phyloP scores from a whole-genome alignment of 2,113 vertebrate genomes.

The Cyprinodon brontotheroides region DNA sequence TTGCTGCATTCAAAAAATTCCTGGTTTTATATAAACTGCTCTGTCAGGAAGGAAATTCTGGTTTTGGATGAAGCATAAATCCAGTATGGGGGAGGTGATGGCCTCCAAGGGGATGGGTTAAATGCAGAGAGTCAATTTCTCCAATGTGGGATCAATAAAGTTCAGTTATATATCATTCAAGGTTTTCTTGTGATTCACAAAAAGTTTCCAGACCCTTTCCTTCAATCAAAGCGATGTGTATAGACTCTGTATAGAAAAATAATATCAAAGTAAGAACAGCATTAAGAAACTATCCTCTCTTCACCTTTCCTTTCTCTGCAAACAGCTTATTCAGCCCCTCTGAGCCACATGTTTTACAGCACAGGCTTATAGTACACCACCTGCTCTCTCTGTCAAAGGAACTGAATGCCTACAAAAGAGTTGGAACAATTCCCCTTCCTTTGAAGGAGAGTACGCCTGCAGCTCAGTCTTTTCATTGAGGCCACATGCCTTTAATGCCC shows the following conservation, averaged over 20 bases:
- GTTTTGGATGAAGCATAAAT: no score
- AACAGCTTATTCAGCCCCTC: not conserved
- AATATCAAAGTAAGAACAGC: not conserved
- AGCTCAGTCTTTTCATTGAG: not conserved
- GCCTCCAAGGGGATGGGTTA: no score
- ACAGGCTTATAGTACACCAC: not conserved
- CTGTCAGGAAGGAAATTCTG: no score
- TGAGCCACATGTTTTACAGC: not conserved
- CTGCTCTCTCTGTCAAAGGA: not conserved
- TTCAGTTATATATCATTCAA: no score
- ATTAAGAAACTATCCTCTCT: not conserved
- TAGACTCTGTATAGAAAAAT: not conserved
- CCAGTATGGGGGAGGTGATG: no score
- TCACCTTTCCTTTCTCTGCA: not conserved
- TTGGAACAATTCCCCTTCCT: not conserved
- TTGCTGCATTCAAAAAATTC: no score
- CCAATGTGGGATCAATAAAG: no score
- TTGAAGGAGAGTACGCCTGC: not conserved
- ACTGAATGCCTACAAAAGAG: not conserved
- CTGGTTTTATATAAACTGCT: no score
- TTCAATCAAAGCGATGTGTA: not conserved
- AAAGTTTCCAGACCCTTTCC: constrained; percentile 30
- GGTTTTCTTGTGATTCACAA: no score
- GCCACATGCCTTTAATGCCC: not conserved
- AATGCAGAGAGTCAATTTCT: no score